Percentiles rank a stretch among this genome's conserved stretches.
Evolutionary conservation across 2,113 vertebrate genomes (phyloP).

Genomic region (Mola mola): DNA sequence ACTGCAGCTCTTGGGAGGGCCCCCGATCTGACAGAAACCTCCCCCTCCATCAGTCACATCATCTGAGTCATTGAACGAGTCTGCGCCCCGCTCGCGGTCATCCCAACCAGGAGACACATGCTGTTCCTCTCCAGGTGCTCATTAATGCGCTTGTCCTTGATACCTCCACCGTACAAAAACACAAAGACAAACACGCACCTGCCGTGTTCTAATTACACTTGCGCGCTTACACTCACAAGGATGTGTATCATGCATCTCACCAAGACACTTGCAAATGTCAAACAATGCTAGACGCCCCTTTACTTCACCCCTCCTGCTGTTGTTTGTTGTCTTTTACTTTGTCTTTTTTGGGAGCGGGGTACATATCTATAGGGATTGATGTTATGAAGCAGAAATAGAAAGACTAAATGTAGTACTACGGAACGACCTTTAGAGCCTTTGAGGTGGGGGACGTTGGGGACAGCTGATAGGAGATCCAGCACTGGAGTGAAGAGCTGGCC

Average conservation of each 20-base stretch:
- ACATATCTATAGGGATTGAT: slow-evolving; percentile 13
- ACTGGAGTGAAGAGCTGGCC: slow-evolving; percentile 38
- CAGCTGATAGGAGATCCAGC: slow-evolving; percentile 53
- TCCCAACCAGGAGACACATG: slow-evolving; percentile 83
- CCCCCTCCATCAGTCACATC: slow-evolving; percentile 82
- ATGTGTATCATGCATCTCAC: slow-evolving; percentile 61
- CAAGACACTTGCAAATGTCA: slow-evolving; percentile 77
- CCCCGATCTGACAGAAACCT: slow-evolving; percentile 90
- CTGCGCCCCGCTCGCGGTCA: slow-evolving; percentile 79
- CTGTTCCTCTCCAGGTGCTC: slow-evolving; percentile 86
- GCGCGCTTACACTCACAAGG: slow-evolving; percentile 41
- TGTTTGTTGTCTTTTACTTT: slow-evolving; percentile 27
- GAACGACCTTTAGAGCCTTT: slow-evolving; percentile 61
- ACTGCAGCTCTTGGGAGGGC: slow-evolving; percentile 92
- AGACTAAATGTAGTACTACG: slow-evolving; percentile 37
- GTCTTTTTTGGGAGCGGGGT: slow-evolving; percentile 7
- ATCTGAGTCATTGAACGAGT: slow-evolving; percentile 77
- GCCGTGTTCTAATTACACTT: slow-evolving; percentile 77
- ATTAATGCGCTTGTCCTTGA: slow-evolving; percentile 85
- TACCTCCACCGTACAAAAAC: slow-evolving; percentile 74
- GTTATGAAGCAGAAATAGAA: slow-evolving; percentile 38
- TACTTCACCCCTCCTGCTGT: slow-evolving; percentile 44
- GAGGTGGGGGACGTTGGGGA: slow-evolving; percentile 66
- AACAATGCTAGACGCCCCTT: slow-evolving; percentile 56
- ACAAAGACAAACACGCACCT: slow-evolving; percentile 78